Conservation (phyloP, 2,797 vertebrate genomes). For the Numenius phaeopus region DNA sequence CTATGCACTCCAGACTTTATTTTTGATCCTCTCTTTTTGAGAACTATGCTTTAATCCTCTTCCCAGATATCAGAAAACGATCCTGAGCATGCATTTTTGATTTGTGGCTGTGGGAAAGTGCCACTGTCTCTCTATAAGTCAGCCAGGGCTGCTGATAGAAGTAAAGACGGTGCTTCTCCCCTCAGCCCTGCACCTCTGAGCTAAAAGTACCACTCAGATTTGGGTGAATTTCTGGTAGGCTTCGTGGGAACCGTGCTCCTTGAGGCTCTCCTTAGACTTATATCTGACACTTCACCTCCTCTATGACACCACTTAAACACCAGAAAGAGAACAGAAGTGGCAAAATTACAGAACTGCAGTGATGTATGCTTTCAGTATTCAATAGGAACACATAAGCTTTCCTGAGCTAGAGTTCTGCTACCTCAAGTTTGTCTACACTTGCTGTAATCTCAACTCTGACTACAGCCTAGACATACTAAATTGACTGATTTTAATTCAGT, state of each 20-base stretch:
- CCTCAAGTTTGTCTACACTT: neutral
- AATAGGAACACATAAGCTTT: neutral
- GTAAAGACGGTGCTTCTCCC: neutral
- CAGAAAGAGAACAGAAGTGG: neutral
- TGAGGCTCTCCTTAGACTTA: neutral
- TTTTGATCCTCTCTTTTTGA: neutral
- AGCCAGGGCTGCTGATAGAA: neutral
- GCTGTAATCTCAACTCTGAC: neutral
- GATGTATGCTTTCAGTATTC: neutral
- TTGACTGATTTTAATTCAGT: neutral
- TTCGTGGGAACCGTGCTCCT: neutral
- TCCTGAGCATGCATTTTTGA: neutral
- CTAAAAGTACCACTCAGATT: neutral
- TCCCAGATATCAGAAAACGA: neutral
- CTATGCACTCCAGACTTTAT: neutral
- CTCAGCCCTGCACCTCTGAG: neutral
- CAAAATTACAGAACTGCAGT: neutral
- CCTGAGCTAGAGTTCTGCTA: neutral
- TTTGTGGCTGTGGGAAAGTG: neutral
- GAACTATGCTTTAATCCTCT: neutral
- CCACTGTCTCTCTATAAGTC: neutral
- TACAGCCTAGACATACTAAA: neutral
- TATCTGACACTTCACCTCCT: neutral
- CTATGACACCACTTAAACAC: neutral
- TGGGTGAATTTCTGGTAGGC: neutral